These are phyloP conservation scores for Caretta caretta DNA, from an alignment of 2,113 vertebrate genomes.

Conservation along the genomic window DNA sequence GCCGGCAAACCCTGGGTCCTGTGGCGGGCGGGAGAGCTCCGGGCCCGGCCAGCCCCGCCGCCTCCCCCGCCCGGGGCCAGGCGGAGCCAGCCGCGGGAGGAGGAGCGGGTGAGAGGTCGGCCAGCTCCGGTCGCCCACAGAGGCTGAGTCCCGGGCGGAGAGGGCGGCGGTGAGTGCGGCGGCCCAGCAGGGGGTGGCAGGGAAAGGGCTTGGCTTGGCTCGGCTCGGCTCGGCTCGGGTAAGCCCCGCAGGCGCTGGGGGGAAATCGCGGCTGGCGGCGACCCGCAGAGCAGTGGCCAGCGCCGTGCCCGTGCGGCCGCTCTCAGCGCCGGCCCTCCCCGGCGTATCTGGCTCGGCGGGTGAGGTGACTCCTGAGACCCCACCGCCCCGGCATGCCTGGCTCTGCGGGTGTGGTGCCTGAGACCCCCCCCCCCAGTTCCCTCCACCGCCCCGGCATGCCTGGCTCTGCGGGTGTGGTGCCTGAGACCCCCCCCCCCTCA, in stretches of 20 bases:
- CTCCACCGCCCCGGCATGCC: too few relatives aligned
- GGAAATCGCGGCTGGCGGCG: neutral
- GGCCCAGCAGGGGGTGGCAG: neutral
- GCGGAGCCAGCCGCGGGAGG: constrained; percentile 27
- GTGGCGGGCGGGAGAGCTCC: neutral
- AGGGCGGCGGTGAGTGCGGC: constrained; percentile 5
- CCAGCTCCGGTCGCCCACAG: constrained; percentile 66
- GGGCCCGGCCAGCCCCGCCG: neutral
- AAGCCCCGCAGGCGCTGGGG: neutral
- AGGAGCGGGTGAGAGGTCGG: constrained; percentile 37
- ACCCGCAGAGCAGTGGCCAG: neutral
- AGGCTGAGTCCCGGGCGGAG: constrained; percentile 55
- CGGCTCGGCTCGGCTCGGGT: neutral
- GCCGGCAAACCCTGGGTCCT: neutral
- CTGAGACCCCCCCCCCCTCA: neutral
- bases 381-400: neutral
- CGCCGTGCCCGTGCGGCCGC: neutral
- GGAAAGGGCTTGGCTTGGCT: neutral
- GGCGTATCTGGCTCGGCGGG: neutral
- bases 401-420: neutral
- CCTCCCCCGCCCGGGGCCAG: constrained; percentile 54
- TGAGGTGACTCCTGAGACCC: neutral
- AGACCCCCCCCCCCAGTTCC: neutral
- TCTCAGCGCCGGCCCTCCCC: neutral
- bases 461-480: too few relatives aligned